Base-by-base conservation (phyloP, 2,113 vertebrate genomes). In the Ameiurus melas region DNA sequence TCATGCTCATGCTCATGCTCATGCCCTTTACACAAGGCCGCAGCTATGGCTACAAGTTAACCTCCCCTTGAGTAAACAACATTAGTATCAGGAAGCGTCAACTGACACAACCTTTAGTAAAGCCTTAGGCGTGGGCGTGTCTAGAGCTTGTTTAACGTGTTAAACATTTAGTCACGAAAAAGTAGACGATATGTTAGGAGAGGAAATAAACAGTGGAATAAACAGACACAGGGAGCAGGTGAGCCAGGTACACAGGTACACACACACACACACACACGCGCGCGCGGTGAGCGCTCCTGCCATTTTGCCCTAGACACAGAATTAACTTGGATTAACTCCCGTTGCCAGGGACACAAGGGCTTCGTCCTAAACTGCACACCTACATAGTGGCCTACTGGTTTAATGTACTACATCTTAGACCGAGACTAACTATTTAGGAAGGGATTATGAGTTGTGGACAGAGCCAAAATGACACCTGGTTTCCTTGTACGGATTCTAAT, bases 101-200 rank as follows among this genome's bases (percentile, higher is more conserved):
- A 70, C 43, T 84, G n/a, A 70, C 64, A 64, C 66, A 85, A 36
- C 84, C 66, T 73, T 71, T 13, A 71, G 84, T 71, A 55, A 71
- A 85, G 8, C 43, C 19, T 53, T 71, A 36, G 33, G 33, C 83
- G 19, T 20, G 64, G n/a, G 43, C 43, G 10, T 8, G 62, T 84
- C 27, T 64, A 33, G 33, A 86, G 62, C 83, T 22, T 7, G 16
- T 27, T 17, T 22, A 43, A 12, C 12, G 9, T 77, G 12, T 43
- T 4, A n/a, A 78, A 78, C 75, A 30, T n/a, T 55, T 30, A 36
- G 7, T 12, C 17, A 19, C 36, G 30, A 80, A 53, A 5, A 17
- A 1, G 33, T 71, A 39, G 2, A 53, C 13, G n/a, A 1, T 10
- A 8, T 14, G 20, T 47, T 77, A 51, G 53, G 0, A 13, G 3